Conservation (phyloP, 2,888 invertebrate species). For the Athetis lepigone region DNA sequence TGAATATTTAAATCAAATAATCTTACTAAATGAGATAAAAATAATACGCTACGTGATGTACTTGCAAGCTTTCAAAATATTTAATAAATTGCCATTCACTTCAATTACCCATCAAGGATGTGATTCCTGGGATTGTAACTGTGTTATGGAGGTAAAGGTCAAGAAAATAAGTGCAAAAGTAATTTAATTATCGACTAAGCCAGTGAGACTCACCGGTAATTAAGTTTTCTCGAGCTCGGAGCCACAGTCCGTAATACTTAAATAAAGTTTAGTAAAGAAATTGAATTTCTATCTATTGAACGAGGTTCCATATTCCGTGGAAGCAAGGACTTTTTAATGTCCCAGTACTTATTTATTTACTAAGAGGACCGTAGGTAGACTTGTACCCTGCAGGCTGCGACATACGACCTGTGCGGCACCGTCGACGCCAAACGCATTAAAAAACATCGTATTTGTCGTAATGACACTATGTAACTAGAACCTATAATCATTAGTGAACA, state of each 20-base stretch:
- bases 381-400: too few species aligned
- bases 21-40: too few species aligned
- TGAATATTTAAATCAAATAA: too few species aligned
- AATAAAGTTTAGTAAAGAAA: conserved; percentile 3
- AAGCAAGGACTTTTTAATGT: too few species aligned
- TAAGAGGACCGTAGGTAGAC: too few species aligned
- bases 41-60: too few species aligned
- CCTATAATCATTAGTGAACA: too few species aligned
- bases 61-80: neutral
- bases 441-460: too few species aligned
- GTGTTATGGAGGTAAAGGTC: conserved; percentile 3
- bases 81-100: neutral
- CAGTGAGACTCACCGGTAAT: conserved; percentile 10
- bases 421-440: too few species aligned
- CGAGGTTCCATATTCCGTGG: neutral
- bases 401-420: too few species aligned
- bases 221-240: conserved; percentile 15
- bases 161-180: neutral
- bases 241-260: neutral
- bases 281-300: conserved; percentile 4
- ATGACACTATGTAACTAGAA: too few species aligned
- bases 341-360: too few species aligned
- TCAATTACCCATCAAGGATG: neutral
- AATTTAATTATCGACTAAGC: conserved; percentile 9
- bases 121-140: neutral